These are phyloP conservation scores for Oceanites oceanicus DNA, from an alignment of 2,113 vertebrate genomes.

Conservation along the genomic window DNA sequence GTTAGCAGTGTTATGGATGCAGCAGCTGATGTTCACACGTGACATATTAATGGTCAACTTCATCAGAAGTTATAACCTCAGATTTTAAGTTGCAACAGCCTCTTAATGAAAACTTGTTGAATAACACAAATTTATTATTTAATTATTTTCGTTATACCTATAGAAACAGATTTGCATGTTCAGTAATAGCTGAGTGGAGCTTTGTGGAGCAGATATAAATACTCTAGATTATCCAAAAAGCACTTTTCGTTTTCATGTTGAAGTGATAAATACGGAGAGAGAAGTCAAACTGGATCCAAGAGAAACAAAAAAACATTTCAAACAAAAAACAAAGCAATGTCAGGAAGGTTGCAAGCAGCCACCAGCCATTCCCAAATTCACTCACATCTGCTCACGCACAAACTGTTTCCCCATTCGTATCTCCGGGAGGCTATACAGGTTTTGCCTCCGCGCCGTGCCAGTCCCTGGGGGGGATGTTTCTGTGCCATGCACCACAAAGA, in stretches of 20 bases:
- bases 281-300: neutral
- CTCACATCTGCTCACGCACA: neutral
- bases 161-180: neutral
- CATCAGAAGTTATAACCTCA: neutral
- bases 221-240: neutral
- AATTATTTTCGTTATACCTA: neutral
- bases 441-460: fast-evolving
- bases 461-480: neutral
- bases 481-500: fast-evolving
- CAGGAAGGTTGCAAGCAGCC: neutral
- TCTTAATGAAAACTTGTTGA: neutral
- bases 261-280: neutral
- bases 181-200: neutral
- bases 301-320: neutral
- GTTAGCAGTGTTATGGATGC: neutral
- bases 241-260: neutral
- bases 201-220: neutral
- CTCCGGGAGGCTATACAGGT: neutral
- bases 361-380: neutral
- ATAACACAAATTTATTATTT: fast-evolving
- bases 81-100: neutral
- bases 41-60: neutral
- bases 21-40: neutral
- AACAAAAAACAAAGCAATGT: neutral
- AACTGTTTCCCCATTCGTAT: fast-evolving